Conservation (phyloP, 1,140 invertebrate genomes). For the Daktulosphaira vitifoliae region DNA sequence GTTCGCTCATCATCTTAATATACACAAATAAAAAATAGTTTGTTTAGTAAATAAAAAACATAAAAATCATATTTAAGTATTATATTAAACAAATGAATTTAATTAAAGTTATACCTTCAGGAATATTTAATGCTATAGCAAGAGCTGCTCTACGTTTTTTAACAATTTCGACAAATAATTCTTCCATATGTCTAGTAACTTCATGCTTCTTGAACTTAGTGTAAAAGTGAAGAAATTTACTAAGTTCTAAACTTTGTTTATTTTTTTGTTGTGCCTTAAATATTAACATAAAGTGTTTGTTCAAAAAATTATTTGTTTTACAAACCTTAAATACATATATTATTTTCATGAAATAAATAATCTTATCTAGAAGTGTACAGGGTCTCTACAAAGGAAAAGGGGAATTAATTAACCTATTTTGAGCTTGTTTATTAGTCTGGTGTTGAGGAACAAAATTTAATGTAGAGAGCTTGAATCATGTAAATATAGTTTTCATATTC, state of each 20-base stretch:
- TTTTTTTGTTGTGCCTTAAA: constrained; percentile 50
- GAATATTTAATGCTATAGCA: constrained; percentile 43
- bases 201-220: constrained; percentile 60
- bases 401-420: too few relatives aligned
- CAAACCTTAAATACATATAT: too few relatives aligned
- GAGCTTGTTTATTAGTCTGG: too few relatives aligned
- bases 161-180: constrained; percentile 52
- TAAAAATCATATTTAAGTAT: background rate
- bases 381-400: too few relatives aligned
- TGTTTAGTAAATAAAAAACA: background rate
- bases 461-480: too few relatives aligned
- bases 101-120: too few relatives aligned
- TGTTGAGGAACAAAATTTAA: too few relatives aligned
- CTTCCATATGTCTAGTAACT: constrained; percentile 54
- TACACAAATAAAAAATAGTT: background rate
- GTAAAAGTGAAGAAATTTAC: constrained; percentile 59
- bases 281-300: too few relatives aligned
- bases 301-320: too few relatives aligned
- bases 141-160: constrained; percentile 57
- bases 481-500: too few relatives aligned
- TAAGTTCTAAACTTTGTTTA: constrained; percentile 52
- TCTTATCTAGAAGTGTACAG: too few relatives aligned
- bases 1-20: constrained; percentile 44
- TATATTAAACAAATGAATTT: constrained; percentile 9
- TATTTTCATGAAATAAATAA: too few relatives aligned